A percentile compares a stretch with the other conserved stretches of the same genome.
Conservation (phyloP, 92 coral and sea anemone species). For the Epizoanthus illoricatus region DNA sequence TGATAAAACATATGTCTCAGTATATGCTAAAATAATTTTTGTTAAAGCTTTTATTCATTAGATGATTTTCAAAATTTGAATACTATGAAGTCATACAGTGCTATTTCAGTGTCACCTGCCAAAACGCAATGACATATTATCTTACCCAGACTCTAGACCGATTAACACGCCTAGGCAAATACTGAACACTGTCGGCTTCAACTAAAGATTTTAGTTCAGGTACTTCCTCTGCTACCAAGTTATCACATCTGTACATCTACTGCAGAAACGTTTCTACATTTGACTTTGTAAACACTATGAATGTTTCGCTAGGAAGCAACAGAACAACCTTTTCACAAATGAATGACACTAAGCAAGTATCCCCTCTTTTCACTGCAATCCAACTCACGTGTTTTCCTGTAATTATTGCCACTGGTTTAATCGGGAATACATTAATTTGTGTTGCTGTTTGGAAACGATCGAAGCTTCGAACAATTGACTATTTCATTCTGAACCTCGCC, state of each 20-base stretch:
- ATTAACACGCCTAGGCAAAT: neutral
- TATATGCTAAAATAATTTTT: neutral
- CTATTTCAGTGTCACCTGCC: neutral
- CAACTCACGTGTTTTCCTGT: conserved; percentile 77
- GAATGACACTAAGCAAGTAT: neutral
- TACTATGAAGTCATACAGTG: neutral
- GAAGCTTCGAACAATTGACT: conserved; percentile 75
- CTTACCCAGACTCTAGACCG: neutral
- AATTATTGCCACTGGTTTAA: conserved; percentile 69
- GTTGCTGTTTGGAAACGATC: conserved; percentile 71
- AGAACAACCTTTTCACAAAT: neutral
- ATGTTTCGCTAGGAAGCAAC: conserved; percentile 9
- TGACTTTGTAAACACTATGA: neutral
- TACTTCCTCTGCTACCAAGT: neutral
- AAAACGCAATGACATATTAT: neutral
- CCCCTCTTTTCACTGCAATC: conserved; percentile 27
- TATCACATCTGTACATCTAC: neutral
- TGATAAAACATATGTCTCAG: neutral
- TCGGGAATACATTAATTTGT: conserved; percentile 73
- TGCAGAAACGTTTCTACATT: neutral
- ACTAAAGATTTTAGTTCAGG: neutral
- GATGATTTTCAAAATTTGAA: neutral
- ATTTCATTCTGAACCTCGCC: conserved; percentile 74
- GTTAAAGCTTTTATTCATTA: neutral
- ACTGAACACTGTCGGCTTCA: neutral